Base-by-base conservation (phyloP, 1,140 invertebrate species). In the Drosophila pseudoobscura region DNA sequence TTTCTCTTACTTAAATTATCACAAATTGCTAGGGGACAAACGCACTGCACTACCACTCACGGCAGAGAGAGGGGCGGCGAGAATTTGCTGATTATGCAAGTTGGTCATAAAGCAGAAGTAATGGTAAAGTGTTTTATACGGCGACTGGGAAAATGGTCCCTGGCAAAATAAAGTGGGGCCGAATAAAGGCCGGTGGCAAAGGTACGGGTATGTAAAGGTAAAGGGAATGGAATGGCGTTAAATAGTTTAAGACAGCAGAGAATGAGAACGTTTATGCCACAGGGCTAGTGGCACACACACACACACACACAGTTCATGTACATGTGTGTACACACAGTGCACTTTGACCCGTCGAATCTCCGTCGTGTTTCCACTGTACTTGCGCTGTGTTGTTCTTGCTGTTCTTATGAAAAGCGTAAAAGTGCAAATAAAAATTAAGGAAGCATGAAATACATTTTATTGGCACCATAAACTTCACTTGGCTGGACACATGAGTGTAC, bases 391-490 rank as follows among this genome's bases (percentile, higher is more conserved):
- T 15, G 6, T 6, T 41, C 17, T 56, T 63, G 57, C 65, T 73
- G 63, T 85, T 75, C 50, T 80, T 82, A 80, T 57, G 75, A 78
- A 76, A 82, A 87, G 82, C 82, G 82, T 87, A 78, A 88, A 91
- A 89, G 85, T 84, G 75, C 77, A 85, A 84, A 91, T 91, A 90
- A 91, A 91, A 91, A 90, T 91, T 91, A 91, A 91, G 89, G 89
- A 91, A 91, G 85, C 89, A 91, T 91, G 89, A 91, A 91, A 91
- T 91, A 91, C 89, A 91, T 90, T 91, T 91, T 91, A 91, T 91
- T 91, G 89, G 89, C 89, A 76, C 89, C 85, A 91, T 91, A 91
- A 91, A 91, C 89, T 90, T 84, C 89, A 91, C 89, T 91, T 91
- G 76, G 89, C 87, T 91, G 89, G 89, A 90, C 89, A 91, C 83